Evolutionary conservation across 2,113 vertebrate species (phyloP).

Genomic region (Apeltes quadracus): DNA sequence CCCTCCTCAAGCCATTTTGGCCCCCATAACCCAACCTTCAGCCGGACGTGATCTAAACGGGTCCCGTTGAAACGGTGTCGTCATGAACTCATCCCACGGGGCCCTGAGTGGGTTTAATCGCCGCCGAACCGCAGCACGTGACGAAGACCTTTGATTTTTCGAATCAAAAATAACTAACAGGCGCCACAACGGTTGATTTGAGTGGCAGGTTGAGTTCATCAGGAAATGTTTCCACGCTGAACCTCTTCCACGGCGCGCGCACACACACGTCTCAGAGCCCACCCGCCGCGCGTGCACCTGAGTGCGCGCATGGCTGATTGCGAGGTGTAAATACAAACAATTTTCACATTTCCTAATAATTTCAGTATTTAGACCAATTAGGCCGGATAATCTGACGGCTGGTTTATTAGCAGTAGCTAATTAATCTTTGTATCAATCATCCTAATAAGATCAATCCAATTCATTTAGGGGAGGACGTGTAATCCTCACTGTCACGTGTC

Average conservation of each 20-base stretch:
- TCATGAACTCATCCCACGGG: not conserved
- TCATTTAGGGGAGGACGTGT: not conserved
- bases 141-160: conserved; percentile 18
- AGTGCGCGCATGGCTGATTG: conserved; percentile 9
- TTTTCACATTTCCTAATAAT: conserved; percentile 45
- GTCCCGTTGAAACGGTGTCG: not conserved
- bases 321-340: conserved; percentile 50
- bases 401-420: conserved; percentile 21
- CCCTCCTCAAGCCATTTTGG: conserved; percentile 70
- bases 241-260: conserved; percentile 1
- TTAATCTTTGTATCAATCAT: conserved; percentile 27
- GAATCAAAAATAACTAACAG: conserved; percentile 13
- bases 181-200: not conserved
- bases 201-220: conserved; percentile 6
- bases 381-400: conserved; percentile 15
- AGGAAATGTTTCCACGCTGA: conserved; percentile 17
- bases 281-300: conserved; percentile 38
- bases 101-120: not conserved
- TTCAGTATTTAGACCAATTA: conserved; percentile 42
- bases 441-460: not conserved
- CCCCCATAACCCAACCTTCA: conserved; percentile 55
- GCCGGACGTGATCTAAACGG: conserved; percentile 47
- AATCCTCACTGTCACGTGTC: not conserved
- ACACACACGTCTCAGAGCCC: conserved; percentile 5
- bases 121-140: not conserved